Conservation (phyloP, 2,797 vertebrate species). For the Sparus aurata region DNA sequence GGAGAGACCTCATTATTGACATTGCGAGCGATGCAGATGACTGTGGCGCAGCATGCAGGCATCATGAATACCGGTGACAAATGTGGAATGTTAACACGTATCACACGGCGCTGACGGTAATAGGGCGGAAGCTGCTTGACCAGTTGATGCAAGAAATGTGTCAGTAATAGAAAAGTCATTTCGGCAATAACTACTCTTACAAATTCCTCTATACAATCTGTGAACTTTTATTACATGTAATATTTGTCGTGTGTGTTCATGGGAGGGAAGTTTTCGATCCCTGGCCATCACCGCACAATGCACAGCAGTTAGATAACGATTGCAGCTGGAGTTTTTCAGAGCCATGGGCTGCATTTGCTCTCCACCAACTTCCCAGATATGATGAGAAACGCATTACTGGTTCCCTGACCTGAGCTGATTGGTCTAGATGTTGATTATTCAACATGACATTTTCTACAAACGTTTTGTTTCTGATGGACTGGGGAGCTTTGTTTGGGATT, state of each 20-base stretch:
- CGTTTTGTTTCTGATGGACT: too few species aligned
- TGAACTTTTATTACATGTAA: neutral
- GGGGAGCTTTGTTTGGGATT: too few species aligned
- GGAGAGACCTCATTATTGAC: slow-evolving; percentile 70
- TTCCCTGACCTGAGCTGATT: too few species aligned
- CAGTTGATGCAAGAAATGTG: neutral
- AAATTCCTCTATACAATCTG: neutral
- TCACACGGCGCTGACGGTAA: neutral
- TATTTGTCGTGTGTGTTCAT: neutral
- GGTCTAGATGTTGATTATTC: too few species aligned
- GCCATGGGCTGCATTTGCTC: too few species aligned
- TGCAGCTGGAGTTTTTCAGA: too few species aligned
- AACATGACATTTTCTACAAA: too few species aligned
- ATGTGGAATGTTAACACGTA: slow-evolving; percentile 40
- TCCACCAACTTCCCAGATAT: too few species aligned
- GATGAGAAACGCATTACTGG: too few species aligned
- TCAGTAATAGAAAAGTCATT: neutral
- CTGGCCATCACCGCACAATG: too few species aligned
- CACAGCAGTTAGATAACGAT: too few species aligned
- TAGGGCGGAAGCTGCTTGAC: neutral
- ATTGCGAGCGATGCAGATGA: slow-evolving; percentile 64
- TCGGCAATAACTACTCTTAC: neutral
- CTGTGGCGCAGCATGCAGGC: slow-evolving; percentile 5
- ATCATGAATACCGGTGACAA: slow-evolving; percentile 44
- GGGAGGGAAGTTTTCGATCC: too few species aligned